Conservation (phyloP, 2,888 invertebrate genomes). For the Encarsia formosa region DNA sequence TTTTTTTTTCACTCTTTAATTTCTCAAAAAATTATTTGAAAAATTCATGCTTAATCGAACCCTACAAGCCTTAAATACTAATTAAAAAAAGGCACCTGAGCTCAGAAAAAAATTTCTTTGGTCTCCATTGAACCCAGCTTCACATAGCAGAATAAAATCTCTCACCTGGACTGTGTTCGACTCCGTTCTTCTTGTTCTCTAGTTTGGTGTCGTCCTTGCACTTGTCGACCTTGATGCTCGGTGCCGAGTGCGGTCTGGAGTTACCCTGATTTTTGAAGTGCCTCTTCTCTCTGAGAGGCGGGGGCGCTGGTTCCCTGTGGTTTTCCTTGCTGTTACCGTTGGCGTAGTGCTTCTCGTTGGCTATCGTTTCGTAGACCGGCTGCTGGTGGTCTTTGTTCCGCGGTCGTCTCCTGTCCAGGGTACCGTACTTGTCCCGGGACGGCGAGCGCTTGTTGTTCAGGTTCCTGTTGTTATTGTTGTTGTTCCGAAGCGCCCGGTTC, state of each 20-base stretch:
- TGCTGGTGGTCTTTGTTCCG: conserved; percentile 2
- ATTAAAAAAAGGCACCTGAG: too few species aligned
- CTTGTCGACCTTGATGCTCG: conserved; percentile 39
- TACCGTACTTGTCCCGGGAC: not conserved
- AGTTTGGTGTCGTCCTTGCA: conserved; percentile 33
- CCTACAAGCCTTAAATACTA: too few species aligned
- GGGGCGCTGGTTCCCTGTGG: not conserved
- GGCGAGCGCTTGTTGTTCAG: not conserved
- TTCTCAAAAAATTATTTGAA: too few species aligned
- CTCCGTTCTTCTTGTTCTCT: conserved; percentile 21
- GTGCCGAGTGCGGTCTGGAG: conserved; percentile 43
- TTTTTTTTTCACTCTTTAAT: too few species aligned
- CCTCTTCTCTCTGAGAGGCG: not conserved
- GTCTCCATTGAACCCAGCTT: too few species aligned
- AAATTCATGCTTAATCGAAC: too few species aligned
- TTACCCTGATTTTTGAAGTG: conserved; percentile 6
- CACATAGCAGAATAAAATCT: too few species aligned
- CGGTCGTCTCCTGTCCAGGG: not conserved
- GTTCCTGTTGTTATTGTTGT: not conserved
- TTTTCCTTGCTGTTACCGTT: not conserved
- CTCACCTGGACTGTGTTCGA: too few species aligned
- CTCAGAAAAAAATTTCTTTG: too few species aligned
- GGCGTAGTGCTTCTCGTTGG: not conserved
- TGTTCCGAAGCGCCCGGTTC: not conserved
- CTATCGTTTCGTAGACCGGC: conserved; percentile 15